Conservation (phyloP, 1,140 invertebrate species). For the Ips nitidus region DNA sequence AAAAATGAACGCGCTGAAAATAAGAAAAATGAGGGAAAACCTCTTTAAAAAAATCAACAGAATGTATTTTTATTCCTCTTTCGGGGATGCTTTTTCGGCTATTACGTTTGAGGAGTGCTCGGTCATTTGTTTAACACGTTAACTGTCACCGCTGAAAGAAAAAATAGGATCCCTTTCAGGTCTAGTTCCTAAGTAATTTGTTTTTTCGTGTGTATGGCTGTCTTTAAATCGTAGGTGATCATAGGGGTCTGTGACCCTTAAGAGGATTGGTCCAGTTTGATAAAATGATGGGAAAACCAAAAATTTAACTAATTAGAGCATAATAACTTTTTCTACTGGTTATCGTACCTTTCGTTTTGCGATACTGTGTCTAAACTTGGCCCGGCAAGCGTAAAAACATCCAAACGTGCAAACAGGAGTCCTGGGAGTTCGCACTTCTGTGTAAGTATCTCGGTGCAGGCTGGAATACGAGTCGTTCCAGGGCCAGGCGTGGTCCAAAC, state of each 20-base stretch:
- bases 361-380: slow-evolving; percentile 73
- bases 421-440: slow-evolving; percentile 51
- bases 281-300: neutral
- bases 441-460: slow-evolving; percentile 50
- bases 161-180: no score
- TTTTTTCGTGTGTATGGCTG: no score
- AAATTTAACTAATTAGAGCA: neutral
- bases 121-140: no score
- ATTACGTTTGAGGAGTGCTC: neutral
- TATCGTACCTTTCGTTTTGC: slow-evolving; percentile 70
- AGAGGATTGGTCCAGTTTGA: no score
- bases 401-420: slow-evolving; percentile 57
- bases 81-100: neutral
- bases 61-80: slow-evolving; percentile 1
- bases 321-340: neutral
- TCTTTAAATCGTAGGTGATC: no score
- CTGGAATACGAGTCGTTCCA: slow-evolving; percentile 50
- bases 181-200: no score
- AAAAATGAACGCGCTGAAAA: slow-evolving; percentile 1
- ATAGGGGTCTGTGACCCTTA: neutral
- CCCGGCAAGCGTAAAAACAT: slow-evolving; percentile 72
- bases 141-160: no score
- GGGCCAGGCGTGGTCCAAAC: slow-evolving; percentile 46
- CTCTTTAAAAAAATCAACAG: neutral
- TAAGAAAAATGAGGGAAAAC: neutral